Base-by-base conservation (phyloP, 2,888 invertebrate species). In the Macaria liturata region DNA sequence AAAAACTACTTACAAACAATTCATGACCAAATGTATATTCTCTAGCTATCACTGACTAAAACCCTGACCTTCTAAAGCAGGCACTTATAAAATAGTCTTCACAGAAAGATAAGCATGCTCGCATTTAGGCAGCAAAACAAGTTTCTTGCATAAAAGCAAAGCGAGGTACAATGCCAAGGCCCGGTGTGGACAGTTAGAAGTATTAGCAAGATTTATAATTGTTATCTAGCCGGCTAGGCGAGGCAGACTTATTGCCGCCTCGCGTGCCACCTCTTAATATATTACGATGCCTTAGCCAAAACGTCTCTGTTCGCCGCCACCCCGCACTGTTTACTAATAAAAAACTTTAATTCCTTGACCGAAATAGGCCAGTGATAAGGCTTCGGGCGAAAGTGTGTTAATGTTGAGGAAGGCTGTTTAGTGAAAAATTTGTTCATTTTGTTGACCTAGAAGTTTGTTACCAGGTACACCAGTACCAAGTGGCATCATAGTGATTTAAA, bases 121-220 rank as follows among this genome's bases (percentile, higher is more conserved):
- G 9, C 45, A 42, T 49, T 32, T 39, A 32, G 52, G 40, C 31
- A 46, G 51, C 48, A 59, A 52, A 54, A 51, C 51, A 59, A 44
- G 30, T 52, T 52, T 59, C 51, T 55, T 54, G 31, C 47, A 48
- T 57, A 51, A 61, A 63, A 49, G 50, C 46, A 59, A 39, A 39
- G 9, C 4, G 6, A 8, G 30, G 59, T 65, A 77, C 71, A 72
- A 76, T 69, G 71, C 75, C 67, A 58, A 49, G 55, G 52, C 62
- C 62, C 70, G 67, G 84, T 78, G 86, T 77, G 84, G 83, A 85
- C 85, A 86, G 86, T 83, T 81, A 84, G 84, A 86, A 84, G 83
- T 85, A 84, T 86, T 86, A 84, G 81, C 70, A 74, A 84, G 84
- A 86, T 88, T 86, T 88, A 88, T 88, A 88, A 88, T 88, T 86